A percentile compares a stretch with the other conserved stretches of the same genome.
Evolutionary conservation across 2,888 invertebrate species (phyloP).

Genomic region (Biston stratarius): DNA sequence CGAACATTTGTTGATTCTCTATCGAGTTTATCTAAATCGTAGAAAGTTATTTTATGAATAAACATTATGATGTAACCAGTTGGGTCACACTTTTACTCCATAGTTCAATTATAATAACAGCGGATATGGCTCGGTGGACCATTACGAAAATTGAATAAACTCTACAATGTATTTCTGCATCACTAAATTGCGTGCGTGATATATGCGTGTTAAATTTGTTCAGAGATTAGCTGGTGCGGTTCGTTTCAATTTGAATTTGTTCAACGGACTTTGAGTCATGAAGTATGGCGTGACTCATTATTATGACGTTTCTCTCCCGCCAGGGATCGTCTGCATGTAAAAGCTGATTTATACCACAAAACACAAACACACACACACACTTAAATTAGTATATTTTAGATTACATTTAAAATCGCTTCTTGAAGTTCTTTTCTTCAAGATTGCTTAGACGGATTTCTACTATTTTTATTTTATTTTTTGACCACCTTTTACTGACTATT

Average conservation of each 20-base stretch:
- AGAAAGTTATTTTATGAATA: conserved; percentile 63
- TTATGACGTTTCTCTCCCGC: conserved; percentile 30
- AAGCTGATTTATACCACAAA: conserved; percentile 27
- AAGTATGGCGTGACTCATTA: conserved; percentile 40
- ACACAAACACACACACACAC: conserved; percentile 2
- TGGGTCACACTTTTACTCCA: conserved; percentile 63
- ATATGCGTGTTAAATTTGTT: conserved; percentile 20
- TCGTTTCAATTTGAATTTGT: conserved; percentile 28
- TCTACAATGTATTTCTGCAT: conserved; percentile 27
- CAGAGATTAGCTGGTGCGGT: conserved; percentile 23
- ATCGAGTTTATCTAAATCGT: conserved; percentile 45
- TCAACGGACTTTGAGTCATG: conserved; percentile 27
- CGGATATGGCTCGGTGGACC: conserved; percentile 53
- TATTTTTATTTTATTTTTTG: conserved; percentile 63
- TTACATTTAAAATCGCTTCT: conserved; percentile 34
- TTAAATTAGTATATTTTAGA: not conserved
- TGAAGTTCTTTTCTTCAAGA: conserved; percentile 60
- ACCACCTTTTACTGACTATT: conserved; percentile 57
- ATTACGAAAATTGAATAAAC: conserved; percentile 54
- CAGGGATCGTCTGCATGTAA: conserved; percentile 29
- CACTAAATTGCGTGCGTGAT: conserved; percentile 39
- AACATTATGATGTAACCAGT: conserved; percentile 61
- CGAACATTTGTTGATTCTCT: conserved; percentile 46
- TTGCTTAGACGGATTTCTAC: conserved; percentile 55
- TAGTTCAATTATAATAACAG: conserved; percentile 64